Base-by-base conservation (phyloP, 1,140 invertebrate species). In the Stegodyphus mimosarum region DNA sequence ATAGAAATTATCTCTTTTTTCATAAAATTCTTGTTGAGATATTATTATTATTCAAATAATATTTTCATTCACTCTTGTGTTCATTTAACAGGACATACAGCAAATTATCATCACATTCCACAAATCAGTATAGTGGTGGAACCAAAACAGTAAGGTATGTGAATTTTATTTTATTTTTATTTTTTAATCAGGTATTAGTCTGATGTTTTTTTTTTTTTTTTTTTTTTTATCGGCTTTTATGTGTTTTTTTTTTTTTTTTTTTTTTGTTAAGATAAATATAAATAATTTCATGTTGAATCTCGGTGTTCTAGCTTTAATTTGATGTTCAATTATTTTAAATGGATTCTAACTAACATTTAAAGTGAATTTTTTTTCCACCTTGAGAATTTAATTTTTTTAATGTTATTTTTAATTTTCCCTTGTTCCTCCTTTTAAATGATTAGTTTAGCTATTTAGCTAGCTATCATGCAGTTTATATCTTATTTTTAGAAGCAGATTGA, bases 121-220 rank as follows among this genome's bases (percentile, higher is more conserved):
- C 92, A 78, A 93, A 92, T 90, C 95, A 87, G 89, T 96, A 96
- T 87, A 94, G 95, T 89, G 97, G 97, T 67, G 97, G 97, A 33
- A 98, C 97, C 0, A 98, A 97, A 92, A 98, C 97, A 0, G 96
- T 98, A 0, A 88, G 89, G 89, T 90, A 87, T 76, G 83, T 88
- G 13, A 33, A 52, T 48, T 9, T 79, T 79, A 63, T 60, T 60
- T 60, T 11, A 60, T 60, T 60, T 60, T 2, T 15, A 60, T 60
- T 60, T 60, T 60, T 9, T 9, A 60, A 15, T 60, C 2, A 15
- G 55, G 15, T 33, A 15, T 11, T 60, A 60, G 9, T 9, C 55
- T 60, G 55, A 60, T 11, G 55, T 60, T 11, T 15, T 60, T 60
- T 60, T 60, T 7, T 60, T 60, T 60, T 60, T 60, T 60, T 60